Base-by-base conservation (phyloP, 2,888 invertebrate genomes). In the Drosophila robusta region DNA sequence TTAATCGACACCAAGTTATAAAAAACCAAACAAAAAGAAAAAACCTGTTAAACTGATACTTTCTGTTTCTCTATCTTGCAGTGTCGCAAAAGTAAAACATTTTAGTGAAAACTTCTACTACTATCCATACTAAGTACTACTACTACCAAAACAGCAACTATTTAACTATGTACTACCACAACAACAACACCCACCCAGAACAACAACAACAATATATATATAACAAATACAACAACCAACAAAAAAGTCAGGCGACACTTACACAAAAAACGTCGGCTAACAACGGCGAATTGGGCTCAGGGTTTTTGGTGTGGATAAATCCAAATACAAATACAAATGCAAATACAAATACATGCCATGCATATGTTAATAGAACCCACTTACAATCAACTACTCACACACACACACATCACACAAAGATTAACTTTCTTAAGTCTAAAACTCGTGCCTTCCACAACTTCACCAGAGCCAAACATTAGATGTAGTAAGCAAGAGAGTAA, bases 61-160 rank as follows among this genome's bases (percentile, higher is more conserved):
- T 76, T 83, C 72, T 89, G 81, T 89, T 87, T 89, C 78, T 90
- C 82, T 91, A 89, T 90, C 66, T 91, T 90, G 89, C 90, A 90
- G 90, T 90, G 90, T 89, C 88, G 87, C 81, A 90, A 90, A 89
- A 90, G 82, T 91, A 90, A 87, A 65, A 73, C 80, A 89, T 80
- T 68, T 75, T 64, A 72, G 72, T 73, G 78, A 64, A 75, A 72
- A 62, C 68, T 71, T 66, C 75, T 80, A 70, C 78, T 75, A 70
- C 78, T 82, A 72, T 75, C 85, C 80, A 76, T 83, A 83, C 80
- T 80, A 73, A 75, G 60, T 78, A 82, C 73, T 70, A 77, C 73
- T 60, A 72, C 73, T 63, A 81, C 69, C 46, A 69, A 64, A 60
- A 80, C 63, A 62, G 67, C 78, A 74, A 67, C 66, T 66, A 75